These are phyloP conservation scores for Cataglyphis hispanica DNA, from an alignment of 1,140 invertebrate species.

Conservation along the genomic window DNA sequence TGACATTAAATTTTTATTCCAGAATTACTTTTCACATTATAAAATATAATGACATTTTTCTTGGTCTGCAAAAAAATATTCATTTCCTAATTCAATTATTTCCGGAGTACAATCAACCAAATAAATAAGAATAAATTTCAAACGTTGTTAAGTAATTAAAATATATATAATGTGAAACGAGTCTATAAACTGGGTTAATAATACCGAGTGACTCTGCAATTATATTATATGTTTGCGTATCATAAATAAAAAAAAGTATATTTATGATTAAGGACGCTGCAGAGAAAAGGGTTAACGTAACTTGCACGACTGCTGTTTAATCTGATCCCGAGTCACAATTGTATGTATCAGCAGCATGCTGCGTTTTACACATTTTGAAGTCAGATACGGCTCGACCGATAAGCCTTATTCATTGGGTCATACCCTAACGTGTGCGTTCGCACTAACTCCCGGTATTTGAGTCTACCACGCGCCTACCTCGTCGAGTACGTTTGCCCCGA, in stretches of 20 bases:
- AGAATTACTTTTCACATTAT: not conserved
- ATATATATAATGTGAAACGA: not conserved
- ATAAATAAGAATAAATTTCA: not conserved
- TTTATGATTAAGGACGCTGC: slow-evolving; percentile 32
- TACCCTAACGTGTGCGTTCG: slow-evolving; percentile 1
- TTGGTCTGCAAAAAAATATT: not conserved
- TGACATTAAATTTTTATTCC: not conserved
- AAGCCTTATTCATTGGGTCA: slow-evolving; percentile 74
- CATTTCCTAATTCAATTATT: not conserved
- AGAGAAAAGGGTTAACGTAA: slow-evolving; percentile 63
- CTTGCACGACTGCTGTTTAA: slow-evolving; percentile 60
- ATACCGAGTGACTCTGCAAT: slow-evolving; percentile 33
- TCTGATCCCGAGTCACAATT: slow-evolving; percentile 64
- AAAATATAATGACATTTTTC: not conserved
- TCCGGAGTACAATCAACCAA: not conserved
- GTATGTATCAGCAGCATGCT: slow-evolving; percentile 51
- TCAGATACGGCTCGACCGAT: slow-evolving; percentile 57
- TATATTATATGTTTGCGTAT: slow-evolving; percentile 46
- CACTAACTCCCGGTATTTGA: slow-evolving; percentile 27
- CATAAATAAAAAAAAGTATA: slow-evolving; percentile 35
- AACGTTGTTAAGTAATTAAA: slow-evolving; percentile 7
- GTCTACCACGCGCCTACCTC: slow-evolving; percentile 31
- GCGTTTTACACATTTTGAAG: slow-evolving; percentile 63
- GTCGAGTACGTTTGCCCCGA: slow-evolving; percentile 45
- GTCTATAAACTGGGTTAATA: slow-evolving; percentile 6